Evolutionary conservation across 2,113 vertebrate species (phyloP).

Genomic region (Micronycteris hirsuta): DNA sequence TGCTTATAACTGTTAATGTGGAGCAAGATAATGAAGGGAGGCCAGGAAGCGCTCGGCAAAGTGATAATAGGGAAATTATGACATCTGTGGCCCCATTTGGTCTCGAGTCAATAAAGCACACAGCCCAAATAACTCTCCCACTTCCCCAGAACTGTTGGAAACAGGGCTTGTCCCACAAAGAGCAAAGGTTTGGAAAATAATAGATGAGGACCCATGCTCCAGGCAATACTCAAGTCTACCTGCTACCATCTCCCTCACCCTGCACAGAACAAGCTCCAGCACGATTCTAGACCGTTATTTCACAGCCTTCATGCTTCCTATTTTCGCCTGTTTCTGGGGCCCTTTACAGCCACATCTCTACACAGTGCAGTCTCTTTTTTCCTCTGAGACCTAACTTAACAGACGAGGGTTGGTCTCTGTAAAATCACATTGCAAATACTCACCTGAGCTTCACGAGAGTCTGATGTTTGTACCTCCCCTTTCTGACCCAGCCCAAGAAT

Average conservation of each 20-base stretch:
- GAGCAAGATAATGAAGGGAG: constrained; percentile 54
- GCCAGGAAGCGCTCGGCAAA: constrained; percentile 12
- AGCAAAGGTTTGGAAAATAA: neutral
- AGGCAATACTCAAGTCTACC: neutral
- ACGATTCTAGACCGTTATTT: too few species aligned
- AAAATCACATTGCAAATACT: neutral
- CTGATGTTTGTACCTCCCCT: neutral
- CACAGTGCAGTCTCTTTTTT: neutral
- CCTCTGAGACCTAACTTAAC: neutral
- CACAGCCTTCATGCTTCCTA: neutral
- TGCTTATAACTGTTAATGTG: constrained; percentile 53
- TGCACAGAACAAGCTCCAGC: neutral
- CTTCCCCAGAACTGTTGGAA: constrained; percentile 36
- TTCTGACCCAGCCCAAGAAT: neutral
- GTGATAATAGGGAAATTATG: constrained; percentile 32
- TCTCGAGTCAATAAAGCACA: constrained; percentile 54
- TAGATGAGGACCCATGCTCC: neutral
- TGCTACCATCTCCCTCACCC: neutral
- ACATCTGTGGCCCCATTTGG: constrained; percentile 51
- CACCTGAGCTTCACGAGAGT: neutral
- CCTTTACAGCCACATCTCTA: neutral
- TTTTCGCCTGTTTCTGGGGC: neutral
- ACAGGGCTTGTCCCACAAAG: neutral
- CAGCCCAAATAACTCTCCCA: constrained; percentile 15
- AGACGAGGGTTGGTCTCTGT: neutral